Conservation (phyloP, 2,113 vertebrate species). For the Taxidea taxus region DNA sequence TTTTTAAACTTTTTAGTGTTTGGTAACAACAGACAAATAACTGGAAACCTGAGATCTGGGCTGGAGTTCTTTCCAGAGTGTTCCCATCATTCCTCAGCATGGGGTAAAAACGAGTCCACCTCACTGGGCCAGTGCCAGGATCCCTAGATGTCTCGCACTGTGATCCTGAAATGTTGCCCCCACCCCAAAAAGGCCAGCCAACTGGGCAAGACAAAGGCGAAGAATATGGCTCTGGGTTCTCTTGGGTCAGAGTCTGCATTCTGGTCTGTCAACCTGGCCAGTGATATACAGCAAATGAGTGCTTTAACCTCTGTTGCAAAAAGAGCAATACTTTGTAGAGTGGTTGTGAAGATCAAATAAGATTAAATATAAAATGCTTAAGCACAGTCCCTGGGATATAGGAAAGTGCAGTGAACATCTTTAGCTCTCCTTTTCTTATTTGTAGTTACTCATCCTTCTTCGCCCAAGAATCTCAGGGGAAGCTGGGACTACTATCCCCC, state of each 20-base stretch:
- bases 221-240: not conserved
- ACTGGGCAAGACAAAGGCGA: not conserved
- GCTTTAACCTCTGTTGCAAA: not conserved
- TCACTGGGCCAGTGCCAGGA: conserved; percentile 16
- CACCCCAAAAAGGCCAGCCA: not conserved
- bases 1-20: conserved; percentile 75
- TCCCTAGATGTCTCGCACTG: not conserved
- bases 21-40: conserved; percentile 84
- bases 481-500: not conserved
- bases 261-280: not conserved
- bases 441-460: not conserved
- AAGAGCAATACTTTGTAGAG: not conserved
- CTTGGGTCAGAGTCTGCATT: not conserved
- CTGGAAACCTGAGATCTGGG: conserved; percentile 77
- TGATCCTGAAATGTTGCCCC: not conserved
- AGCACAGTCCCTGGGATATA: not conserved
- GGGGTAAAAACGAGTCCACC: conserved; percentile 69
- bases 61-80: conserved; percentile 72
- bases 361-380: not conserved
- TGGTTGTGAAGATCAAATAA: not conserved
- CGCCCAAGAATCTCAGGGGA: not conserved
- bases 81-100: conserved; percentile 66
- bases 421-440: not conserved
- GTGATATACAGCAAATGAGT: not conserved
- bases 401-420: not conserved